Evolutionary conservation across 2,888 invertebrate species (phyloP), one percentile per base, ranked within the genome.

Genomic region (Rhabditophanes sp.): DNA sequence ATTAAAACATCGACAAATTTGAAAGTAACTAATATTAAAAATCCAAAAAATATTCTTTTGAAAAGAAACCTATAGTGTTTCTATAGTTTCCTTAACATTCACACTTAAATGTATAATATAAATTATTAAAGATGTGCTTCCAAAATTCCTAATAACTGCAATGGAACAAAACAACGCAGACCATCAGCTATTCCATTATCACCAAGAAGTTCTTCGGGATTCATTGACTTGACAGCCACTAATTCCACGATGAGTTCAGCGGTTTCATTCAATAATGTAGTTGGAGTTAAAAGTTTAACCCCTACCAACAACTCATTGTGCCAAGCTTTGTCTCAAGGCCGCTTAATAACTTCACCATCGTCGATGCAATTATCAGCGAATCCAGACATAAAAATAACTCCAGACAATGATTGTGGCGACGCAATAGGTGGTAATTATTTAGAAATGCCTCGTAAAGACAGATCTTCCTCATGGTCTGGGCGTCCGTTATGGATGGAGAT

Each of bases 71-170:
- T 72, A 88, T 85, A 73, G 80, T 17, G 4, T 42, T 68, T 14
- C n/a, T n/a, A n/a, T n/a, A n/a, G n/a, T n/a, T n/a, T n/a, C n/a
- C n/a, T n/a, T n/a, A n/a, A n/a, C n/a, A n/a, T n/a, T n/a, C n/a
- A n/a, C n/a, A n/a, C n/a, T n/a, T n/a, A n/a, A n/a, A n/a, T n/a
- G n/a, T n/a, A n/a, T n/a, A n/a, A n/a, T n/a, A n/a, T n/a, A n/a
- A n/a, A n/a, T n/a, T n/a, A n/a, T n/a, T n/a, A 96, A 69, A 76
- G 93, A 30, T 96, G 74, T 65, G 74, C 73, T 28, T 82, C 87
- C 47, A 90, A 88, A 71, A 83, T 96, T 46, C 93, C 93, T 30
- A 88, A 90, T 66, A 90, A 96, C 73, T 96, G 96, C 72, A 77
- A 78, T 36, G 70, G 72, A 39, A 68, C 71, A 19, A 59, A 69